A percentile compares a stretch with the other conserved stretches of the same genome.
Evolutionary conservation across 2,888 invertebrate species (phyloP).

Genomic region (Apotomis capreana): DNA sequence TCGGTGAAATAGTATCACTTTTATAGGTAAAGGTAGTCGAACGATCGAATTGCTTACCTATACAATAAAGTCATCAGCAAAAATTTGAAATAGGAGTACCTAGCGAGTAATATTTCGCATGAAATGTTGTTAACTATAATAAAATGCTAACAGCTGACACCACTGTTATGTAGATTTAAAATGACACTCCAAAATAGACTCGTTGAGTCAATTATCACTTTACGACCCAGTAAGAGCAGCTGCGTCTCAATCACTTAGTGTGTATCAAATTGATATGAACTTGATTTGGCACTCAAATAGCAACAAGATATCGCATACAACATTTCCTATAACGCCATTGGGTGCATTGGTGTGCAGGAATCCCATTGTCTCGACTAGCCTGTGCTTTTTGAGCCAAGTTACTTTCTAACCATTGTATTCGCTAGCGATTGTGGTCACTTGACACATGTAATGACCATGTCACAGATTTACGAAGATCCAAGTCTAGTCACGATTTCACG

Average conservation of each 20-base stretch:
- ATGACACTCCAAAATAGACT: conserved; percentile 9
- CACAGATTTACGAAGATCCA: conserved; percentile 49
- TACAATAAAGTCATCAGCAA: no score
- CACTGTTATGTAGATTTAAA: neutral
- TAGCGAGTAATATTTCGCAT: no score
- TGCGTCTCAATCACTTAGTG: neutral
- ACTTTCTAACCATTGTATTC: conserved; percentile 73
- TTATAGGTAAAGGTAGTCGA: no score
- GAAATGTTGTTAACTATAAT: neutral
- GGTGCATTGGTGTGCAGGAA: conserved; percentile 58
- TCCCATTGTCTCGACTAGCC: conserved; percentile 66
- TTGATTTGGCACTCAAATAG: conserved; percentile 15
- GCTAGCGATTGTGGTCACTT: conserved; percentile 54
- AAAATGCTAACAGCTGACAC: conserved; percentile 4
- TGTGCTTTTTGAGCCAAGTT: conserved; percentile 51
- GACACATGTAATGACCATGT: conserved; percentile 58
- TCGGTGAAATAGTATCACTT: no score
- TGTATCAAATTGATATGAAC: conserved; percentile 23
- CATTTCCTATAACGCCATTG: conserved; percentile 51
- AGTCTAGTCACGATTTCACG: conserved; percentile 53
- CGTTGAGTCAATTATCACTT: conserved; percentile 17
- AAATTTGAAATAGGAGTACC: no score
- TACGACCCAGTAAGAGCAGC: neutral
- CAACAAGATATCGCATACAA: conserved; percentile 20
- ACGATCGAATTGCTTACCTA: no score